phyloP scores from a whole-genome alignment of 1,140 invertebrate genomes.

The Lamellibrachia luymesi region DNA sequence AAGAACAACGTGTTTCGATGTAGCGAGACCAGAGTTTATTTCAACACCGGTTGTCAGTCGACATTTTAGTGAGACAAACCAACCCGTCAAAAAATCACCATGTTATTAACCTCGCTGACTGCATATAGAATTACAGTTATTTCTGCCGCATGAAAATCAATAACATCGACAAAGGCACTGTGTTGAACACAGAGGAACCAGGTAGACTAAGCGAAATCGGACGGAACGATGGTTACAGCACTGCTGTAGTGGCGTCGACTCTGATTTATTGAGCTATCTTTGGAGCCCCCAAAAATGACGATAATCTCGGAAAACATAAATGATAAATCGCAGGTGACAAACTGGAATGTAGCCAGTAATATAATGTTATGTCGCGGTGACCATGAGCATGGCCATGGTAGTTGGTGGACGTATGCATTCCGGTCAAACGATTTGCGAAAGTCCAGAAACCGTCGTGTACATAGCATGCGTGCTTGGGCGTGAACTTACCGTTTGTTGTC shows the following conservation, averaged over 20 bases:
- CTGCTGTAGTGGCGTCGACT: not conserved
- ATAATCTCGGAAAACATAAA: not conserved
- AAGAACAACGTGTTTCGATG: not conserved
- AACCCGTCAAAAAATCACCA: not conserved
- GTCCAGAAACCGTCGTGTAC: not conserved
- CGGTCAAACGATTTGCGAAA: not conserved
- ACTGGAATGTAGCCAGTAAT: not conserved
- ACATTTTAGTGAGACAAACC: not conserved
- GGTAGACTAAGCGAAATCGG: not conserved
- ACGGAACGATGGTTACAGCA: not conserved
- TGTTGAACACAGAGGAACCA: not conserved
- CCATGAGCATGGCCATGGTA: not conserved
- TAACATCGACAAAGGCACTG: not conserved
- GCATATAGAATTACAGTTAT: not conserved
- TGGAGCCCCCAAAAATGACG: not conserved
- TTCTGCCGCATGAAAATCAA: not conserved
- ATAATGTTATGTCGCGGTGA: not conserved
- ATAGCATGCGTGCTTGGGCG: too few relatives aligned
- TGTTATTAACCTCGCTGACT: not conserved
- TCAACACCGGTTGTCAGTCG: not conserved
- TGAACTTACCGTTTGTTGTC: not conserved
- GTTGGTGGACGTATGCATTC: not conserved
- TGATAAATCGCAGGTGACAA: too few relatives aligned
- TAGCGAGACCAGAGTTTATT: not conserved
- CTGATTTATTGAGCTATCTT: not conserved